Evolutionary conservation across 2,888 invertebrate genomes (phyloP).

Genomic region (Villa cingulata): DNA sequence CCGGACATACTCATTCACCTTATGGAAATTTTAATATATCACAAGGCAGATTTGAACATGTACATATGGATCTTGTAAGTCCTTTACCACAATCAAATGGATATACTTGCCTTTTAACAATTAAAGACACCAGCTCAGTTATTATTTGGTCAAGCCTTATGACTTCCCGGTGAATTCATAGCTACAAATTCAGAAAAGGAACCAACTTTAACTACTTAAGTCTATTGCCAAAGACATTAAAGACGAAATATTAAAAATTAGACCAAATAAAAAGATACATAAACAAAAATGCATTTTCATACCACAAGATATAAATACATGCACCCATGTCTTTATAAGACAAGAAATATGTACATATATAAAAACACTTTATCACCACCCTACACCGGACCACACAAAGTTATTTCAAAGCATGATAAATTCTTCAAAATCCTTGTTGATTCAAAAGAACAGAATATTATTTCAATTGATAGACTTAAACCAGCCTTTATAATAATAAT

Average conservation of each 20-base stretch:
- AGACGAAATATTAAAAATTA: not conserved
- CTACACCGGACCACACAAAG: conserved; percentile 14
- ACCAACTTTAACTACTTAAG: not conserved
- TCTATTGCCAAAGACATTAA: not conserved
- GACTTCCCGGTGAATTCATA: not conserved
- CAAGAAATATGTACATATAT: conserved; percentile 2
- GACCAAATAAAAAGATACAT: not conserved
- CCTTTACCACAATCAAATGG: no score
- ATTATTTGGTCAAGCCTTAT: not conserved
- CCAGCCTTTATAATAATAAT: no score
- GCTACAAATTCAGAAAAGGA: not conserved
- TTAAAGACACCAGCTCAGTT: not conserved
- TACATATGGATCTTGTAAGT: no score
- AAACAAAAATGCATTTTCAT: conserved; percentile 2
- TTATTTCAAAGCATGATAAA: conserved; percentile 11
- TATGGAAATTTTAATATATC: no score
- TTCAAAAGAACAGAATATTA: conserved; percentile 11
- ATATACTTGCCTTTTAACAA: not conserved
- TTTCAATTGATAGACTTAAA: no score
- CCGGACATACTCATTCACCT: no score
- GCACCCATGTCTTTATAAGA: conserved; percentile 4
- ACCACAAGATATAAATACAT: not conserved
- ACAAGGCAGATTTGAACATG: no score
- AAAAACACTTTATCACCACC: conserved; percentile 13
- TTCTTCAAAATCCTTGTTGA: conserved; percentile 13